Conservation (phyloP, 2,888 invertebrate genomes). For the Dioctria rufipes region DNA sequence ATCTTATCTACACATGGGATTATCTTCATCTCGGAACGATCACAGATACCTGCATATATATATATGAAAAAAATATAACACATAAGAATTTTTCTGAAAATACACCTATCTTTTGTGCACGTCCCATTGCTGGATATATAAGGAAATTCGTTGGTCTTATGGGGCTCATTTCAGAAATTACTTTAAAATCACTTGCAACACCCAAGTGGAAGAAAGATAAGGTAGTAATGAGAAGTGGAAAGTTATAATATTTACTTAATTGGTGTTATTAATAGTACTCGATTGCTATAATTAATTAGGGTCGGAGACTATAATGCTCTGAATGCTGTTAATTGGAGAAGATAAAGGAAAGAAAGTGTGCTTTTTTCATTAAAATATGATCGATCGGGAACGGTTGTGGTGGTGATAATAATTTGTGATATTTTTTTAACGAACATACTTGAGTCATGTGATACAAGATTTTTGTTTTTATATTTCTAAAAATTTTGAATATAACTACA, state of each 20-base stretch:
- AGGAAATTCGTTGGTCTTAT: conserved; percentile 47
- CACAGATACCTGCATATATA: neutral
- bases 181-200: conserved; percentile 11
- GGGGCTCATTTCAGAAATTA: conserved; percentile 28
- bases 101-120: neutral
- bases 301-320: too few species aligned
- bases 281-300: too few species aligned
- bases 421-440: too few species aligned
- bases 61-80: conserved; percentile 13
- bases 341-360: too few species aligned
- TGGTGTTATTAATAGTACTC: too few species aligned
- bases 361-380: too few species aligned
- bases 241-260: neutral
- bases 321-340: too few species aligned
- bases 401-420: too few species aligned
- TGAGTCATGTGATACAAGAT: too few species aligned
- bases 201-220: conserved; percentile 12
- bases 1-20: conserved; percentile 25
- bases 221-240: neutral
- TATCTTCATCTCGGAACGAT: conserved; percentile 34
- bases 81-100: conserved; percentile 20
- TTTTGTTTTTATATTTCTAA: too few species aligned
- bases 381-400: too few species aligned
- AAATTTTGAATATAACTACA: too few species aligned
- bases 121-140: conserved; percentile 32